phyloP scores from a whole-genome alignment of 2,888 invertebrate genomes.

The Nemoura dubitans region DNA sequence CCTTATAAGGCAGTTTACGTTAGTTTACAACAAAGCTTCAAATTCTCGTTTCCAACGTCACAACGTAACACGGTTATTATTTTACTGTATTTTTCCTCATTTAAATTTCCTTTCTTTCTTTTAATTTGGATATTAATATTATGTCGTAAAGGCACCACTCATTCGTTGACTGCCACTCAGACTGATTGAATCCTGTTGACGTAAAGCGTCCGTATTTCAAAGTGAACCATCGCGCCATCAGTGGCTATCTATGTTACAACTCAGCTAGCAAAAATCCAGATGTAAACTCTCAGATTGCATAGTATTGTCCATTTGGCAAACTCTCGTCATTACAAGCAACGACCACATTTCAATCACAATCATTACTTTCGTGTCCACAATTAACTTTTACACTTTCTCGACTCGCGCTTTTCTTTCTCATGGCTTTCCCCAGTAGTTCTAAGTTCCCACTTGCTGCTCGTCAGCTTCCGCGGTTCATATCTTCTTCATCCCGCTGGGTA shows the following conservation, averaged over 20 bases:
- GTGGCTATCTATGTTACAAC: neutral
- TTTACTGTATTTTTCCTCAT: neutral
- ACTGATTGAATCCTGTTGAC: neutral
- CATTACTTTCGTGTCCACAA: neutral
- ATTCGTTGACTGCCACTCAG: neutral
- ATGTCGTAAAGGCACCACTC: slow-evolving; percentile 36
- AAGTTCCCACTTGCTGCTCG: neutral
- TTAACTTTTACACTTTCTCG: neutral
- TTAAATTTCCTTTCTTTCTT: neutral
- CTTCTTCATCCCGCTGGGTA: slow-evolving; percentile 25
- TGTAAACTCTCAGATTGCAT: neutral
- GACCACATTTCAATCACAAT: neutral
- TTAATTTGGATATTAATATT: slow-evolving; percentile 13
- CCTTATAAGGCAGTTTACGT: slow-evolving; percentile 36
- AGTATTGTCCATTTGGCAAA: slow-evolving; percentile 18
- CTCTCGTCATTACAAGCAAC: neutral
- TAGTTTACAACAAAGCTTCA: slow-evolving; percentile 30
- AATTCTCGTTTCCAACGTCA: neutral
- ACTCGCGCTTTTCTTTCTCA: neutral
- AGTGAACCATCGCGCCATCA: neutral
- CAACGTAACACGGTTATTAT: neutral
- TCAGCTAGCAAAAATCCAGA: neutral
- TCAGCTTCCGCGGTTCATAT: neutral
- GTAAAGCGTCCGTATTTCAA: neutral
- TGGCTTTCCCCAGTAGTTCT: neutral